Evolutionary conservation across 2,797 vertebrate species (phyloP), one percentile per base, ranked within the genome.

Genomic region (Melanotaenia pygmaea): DNA sequence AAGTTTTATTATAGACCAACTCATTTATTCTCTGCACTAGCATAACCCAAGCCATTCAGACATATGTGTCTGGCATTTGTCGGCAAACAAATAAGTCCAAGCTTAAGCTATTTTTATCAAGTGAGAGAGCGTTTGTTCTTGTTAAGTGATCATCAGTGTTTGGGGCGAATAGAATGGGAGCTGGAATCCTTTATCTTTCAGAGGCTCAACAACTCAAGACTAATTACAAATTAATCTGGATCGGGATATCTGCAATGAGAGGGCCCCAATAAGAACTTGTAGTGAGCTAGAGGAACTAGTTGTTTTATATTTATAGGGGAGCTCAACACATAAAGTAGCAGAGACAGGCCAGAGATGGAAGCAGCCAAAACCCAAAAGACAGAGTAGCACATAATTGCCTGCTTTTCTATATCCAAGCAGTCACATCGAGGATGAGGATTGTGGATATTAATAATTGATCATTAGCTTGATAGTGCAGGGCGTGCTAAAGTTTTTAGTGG

Each of bases 171-270:
- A 90, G 90, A 94, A 91, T 89, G 89, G 89, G 91, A 92, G 91
- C 87, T 91, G 82, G 90, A 94, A 94, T 94, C 93, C 93, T 94
- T 95, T 95, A 95, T 95, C 95, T 92, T 93, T 91, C 83, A 87
- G 91, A 94, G 93, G 93, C 94, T 95, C 93, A 94, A 94, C 94
- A 95, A 95, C 93, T 95, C 94, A 94, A 94, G 93, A 94, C 94
- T 95, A 95, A 95, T 95, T 95, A 94, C 94, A 94, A 94, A 95
- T 95, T 95, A 95, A 95, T 95, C 95, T 94, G 93, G 87, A 94
- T 94, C 91, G 93, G 93, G 93, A 94, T 94, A 94, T 95, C 94
- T 92, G 93, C 93, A 93, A 86, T 91, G 91, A 94, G 93, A 94
- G 91, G 89, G 89, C 80, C 87, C 85, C 91, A 93, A 89, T 93